Percentiles rank a stretch among this genome's conserved stretches.
Conservation (phyloP, 2,113 vertebrate genomes). For the Eulacestoma nigropectus region DNA sequence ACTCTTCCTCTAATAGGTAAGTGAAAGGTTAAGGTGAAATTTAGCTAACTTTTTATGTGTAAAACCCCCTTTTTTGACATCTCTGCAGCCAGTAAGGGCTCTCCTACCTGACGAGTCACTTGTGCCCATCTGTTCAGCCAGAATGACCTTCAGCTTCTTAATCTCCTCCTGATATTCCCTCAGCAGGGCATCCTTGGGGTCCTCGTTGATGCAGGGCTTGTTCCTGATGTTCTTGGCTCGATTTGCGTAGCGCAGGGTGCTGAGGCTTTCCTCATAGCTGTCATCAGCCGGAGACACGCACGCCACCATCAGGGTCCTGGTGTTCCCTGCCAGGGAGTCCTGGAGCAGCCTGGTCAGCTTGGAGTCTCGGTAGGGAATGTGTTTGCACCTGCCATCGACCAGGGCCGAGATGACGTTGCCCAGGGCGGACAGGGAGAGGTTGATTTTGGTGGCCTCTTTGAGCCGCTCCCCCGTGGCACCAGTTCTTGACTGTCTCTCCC, state of each 20-base stretch:
- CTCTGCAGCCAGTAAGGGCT: neutral
- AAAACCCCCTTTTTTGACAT: neutral
- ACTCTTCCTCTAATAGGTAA: neutral
- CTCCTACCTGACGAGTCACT: conserved; percentile 64
- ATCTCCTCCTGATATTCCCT: conserved; percentile 89
- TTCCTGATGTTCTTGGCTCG: conserved; percentile 88
- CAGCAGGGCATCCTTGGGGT: conserved; percentile 89
- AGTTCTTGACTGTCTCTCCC: conserved; percentile 88
- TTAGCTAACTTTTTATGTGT: neutral
- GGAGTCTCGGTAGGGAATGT: conserved; percentile 87
- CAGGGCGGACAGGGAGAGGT: conserved; percentile 86
- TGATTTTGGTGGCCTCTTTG: conserved; percentile 89
- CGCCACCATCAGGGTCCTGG: conserved; percentile 87
- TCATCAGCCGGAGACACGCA: conserved; percentile 85
- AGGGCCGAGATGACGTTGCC: conserved; percentile 89
- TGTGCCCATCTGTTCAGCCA: conserved; percentile 72
- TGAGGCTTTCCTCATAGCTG: conserved; percentile 87
- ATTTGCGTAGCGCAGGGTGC: conserved; percentile 83
- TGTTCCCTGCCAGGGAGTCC: conserved; percentile 89
- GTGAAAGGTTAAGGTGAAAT: neutral
- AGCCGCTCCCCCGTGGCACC: conserved; percentile 83
- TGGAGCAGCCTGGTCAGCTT: conserved; percentile 89
- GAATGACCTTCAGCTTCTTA: conserved; percentile 76
- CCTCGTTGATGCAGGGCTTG: conserved; percentile 83
- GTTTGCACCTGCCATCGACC: conserved; percentile 80